These are phyloP conservation scores for Galerucella nymphaeae DNA, from an alignment of 2,888 invertebrate species.

Conservation along the genomic window DNA sequence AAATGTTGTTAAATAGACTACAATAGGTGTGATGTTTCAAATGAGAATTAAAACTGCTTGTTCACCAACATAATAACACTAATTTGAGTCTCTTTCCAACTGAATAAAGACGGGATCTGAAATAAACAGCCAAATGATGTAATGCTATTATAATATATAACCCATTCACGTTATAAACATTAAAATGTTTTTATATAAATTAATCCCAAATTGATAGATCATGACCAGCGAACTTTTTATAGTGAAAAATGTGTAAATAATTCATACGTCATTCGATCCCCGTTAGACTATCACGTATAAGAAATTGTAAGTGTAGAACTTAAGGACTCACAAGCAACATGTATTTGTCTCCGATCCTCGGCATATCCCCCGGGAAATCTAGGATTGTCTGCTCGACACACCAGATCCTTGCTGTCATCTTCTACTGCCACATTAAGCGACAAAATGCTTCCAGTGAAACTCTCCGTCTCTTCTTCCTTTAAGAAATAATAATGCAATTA, in stretches of 20 bases:
- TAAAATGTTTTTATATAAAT: too few species aligned
- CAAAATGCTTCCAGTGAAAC: constrained; percentile 80
- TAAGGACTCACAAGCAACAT: constrained; percentile 83
- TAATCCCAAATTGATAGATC: too few species aligned
- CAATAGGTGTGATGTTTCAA: too few species aligned
- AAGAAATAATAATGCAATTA: constrained; percentile 43
- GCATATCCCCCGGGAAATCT: constrained; percentile 85
- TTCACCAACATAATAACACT: too few species aligned
- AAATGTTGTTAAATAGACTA: too few species aligned
- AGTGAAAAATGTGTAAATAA: neutral
- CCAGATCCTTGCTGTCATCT: constrained; percentile 84
- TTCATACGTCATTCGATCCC: constrained; percentile 12
- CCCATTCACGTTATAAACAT: too few species aligned
- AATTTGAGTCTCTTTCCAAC: too few species aligned
- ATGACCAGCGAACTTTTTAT: too few species aligned
- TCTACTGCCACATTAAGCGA: constrained; percentile 80
- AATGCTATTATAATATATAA: too few species aligned
- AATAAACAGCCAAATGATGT: too few species aligned
- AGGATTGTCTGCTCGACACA: constrained; percentile 88
- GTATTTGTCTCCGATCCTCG: constrained; percentile 81
- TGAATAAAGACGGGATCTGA: too few species aligned
- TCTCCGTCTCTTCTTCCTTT: constrained; percentile 72
- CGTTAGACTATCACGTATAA: constrained; percentile 20
- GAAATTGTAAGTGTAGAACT: constrained; percentile 29
- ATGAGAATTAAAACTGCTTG: too few species aligned